Conservation (phyloP, 2,888 invertebrate genomes). For the Drosophila yooni region DNA sequence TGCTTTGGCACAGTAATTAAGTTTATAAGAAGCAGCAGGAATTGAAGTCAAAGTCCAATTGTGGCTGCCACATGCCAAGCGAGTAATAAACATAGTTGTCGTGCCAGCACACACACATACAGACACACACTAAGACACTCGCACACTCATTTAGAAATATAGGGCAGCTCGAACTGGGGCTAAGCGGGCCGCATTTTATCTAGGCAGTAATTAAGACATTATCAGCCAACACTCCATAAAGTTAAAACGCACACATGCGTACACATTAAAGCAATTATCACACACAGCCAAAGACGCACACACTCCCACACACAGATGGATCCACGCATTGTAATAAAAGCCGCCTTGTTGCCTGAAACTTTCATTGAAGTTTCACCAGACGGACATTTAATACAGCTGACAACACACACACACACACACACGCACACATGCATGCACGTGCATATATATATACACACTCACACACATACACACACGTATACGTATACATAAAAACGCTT, state of each 20-base stretch:
- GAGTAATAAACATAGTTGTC: conserved; percentile 77
- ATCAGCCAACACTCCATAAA: conserved; percentile 80
- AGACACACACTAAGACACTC: background rate
- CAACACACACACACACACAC: conserved; percentile 31
- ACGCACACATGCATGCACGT: background rate
- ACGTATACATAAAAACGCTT: conserved; percentile 65
- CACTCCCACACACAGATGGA: conserved; percentile 2
- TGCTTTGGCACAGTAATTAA: conserved; percentile 63
- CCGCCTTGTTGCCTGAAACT: conserved; percentile 42
- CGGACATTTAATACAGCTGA: conserved; percentile 65
- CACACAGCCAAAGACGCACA: conserved; percentile 41
- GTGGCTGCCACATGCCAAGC: conserved; percentile 48
- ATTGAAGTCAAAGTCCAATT: conserved; percentile 51
- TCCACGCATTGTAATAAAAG: conserved; percentile 15
- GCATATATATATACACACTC: conserved; percentile 15
- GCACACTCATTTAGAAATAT: conserved; percentile 17
- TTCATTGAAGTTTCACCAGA: conserved; percentile 67
- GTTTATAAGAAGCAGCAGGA: conserved; percentile 61
- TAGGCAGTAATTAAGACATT: conserved; percentile 79
- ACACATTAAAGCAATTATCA: conserved; percentile 78
- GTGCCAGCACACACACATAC: conserved; percentile 48
- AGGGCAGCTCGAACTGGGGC: conserved; percentile 41
- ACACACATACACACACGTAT: conserved; percentile 4
- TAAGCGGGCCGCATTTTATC: conserved; percentile 75
- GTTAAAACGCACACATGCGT: conserved; percentile 79